Evolutionary conservation across 2,113 vertebrate species (phyloP), one percentile per base, ranked within the genome.

Genomic region (Excalfactoria chinensis): DNA sequence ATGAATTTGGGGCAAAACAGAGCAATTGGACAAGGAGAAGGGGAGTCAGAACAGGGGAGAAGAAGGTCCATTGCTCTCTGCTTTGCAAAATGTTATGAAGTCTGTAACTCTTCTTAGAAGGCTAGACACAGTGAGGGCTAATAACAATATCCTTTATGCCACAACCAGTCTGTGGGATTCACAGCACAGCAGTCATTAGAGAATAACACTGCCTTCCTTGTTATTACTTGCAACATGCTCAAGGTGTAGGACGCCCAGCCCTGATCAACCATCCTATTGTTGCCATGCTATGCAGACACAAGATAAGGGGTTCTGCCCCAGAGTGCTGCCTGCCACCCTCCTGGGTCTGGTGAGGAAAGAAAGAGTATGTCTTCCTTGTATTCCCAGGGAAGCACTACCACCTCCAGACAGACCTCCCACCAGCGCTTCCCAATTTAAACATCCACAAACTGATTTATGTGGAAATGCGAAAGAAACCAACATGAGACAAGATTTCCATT

Each of bases 281-380:
- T 0, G 0, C 71, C 0, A 0, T 23, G 35, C 49, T 30, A 5
- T 58, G 44, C 21, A 55, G 44, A 12, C 46, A 51, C 2, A 46
- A 63, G 26, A 58, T 12, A 41, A 66, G 17, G 21, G 22, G 7
- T 11, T 48, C 34, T n/a, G 53, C 64, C 44, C 40, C 46, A 73
- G 49, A 63, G 35, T 1, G 17, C 9, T n/a, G 13, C 37, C 46
- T 63, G 21, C 21, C 3, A 0, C 2, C 3, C 7, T 44, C 25
- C 40, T n/a, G 3, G 28, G 34, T 60, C 48, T 53, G 56, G 48
- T n/a, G 6, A 21, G 18, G 30, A 84, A 83, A 7, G 30, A 84
- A 83, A 7, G 30, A 60, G 7, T 16, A 22, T 76, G 40, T 70
- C 15, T 8, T 75, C 43, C 73, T 59, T 58, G 26, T 60, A 9